phyloP scores from a whole-genome alignment of 2,113 vertebrate genomes.

The Phrynocephalus versicolor region DNA sequence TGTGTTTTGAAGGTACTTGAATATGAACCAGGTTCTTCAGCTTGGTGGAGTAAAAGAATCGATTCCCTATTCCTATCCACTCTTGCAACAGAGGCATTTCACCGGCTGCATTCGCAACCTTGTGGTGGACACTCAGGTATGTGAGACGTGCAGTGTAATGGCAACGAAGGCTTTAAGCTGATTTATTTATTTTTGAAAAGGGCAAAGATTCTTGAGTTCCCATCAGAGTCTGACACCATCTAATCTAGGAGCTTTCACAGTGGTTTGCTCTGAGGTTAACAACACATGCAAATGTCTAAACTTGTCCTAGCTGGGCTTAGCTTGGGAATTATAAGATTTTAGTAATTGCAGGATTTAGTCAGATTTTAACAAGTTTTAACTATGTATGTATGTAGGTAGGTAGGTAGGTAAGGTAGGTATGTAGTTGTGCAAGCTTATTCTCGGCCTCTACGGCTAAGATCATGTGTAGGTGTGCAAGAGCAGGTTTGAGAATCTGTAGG shows the following conservation, averaged over 20 bases:
- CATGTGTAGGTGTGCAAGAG: too few relatives aligned
- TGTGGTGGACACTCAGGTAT: slow-evolving; percentile 87
- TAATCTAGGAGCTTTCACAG: not conserved
- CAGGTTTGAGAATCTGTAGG: too few relatives aligned
- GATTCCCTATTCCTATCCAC: slow-evolving; percentile 82
- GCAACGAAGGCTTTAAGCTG: not conserved
- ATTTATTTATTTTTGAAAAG: not conserved
- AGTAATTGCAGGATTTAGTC: too few relatives aligned
- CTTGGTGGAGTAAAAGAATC: slow-evolving; percentile 88
- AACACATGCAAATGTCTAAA: too few relatives aligned
- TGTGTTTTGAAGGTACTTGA: slow-evolving; percentile 77
- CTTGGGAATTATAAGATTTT: too few relatives aligned
- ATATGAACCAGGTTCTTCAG: slow-evolving; percentile 84
- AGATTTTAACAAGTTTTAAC: too few relatives aligned
- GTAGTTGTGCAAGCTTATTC: too few relatives aligned
- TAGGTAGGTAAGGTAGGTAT: too few relatives aligned
- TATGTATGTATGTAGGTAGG: too few relatives aligned
- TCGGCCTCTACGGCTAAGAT: too few relatives aligned
- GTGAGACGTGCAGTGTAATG: not conserved
- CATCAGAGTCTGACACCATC: too few relatives aligned
- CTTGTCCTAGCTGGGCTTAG: too few relatives aligned
- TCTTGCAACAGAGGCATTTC: slow-evolving; percentile 86
- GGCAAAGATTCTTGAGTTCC: not conserved
- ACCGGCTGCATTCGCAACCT: slow-evolving; percentile 88
- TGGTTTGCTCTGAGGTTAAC: not conserved